Evolutionary conservation across 2,888 invertebrate species (phyloP), one percentile per base, ranked within the genome.

Genomic region (Smittia sp.): DNA sequence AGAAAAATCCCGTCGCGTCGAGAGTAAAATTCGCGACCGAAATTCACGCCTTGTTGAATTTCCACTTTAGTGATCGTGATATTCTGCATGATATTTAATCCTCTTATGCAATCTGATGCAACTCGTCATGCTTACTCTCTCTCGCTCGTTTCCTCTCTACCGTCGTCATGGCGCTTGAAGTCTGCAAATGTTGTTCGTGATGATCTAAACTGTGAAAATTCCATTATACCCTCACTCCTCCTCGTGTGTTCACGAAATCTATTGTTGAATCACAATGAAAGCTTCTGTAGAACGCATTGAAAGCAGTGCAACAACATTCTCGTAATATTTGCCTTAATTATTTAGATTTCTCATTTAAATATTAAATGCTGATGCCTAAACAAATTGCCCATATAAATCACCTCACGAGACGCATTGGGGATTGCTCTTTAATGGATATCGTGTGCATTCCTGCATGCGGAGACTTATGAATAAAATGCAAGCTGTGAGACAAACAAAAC

Each of bases 301-400:
- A 46, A 46, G 46, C 46, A 46, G 9, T 18, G 22, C 58, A 58
- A 58, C n/a, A 20, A n/a, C 25, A 63, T 25, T 63, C n/a, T 63
- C 58, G 27, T 27, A 63, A 27, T 63, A 27, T 63, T 63, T 63
- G 63, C 27, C 20, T 27, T 63, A 63, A 63, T 63, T 63, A 63
- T 63, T 63, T 63, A 25, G 25, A 27, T 63, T 63, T 63, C 27
- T 9, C 63, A 63, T 63, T 63, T 63, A 63, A 63, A 63, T 63
- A 63, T 63, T 63, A 63, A 25, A 63, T 63, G 63, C 63, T 63
- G 63, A 63, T 63, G 63, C 63, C 63, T 27, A 27, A 63, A 63
- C 63, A 63, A 63, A 63, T 63, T 63, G 15, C 63, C 63, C 25
- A 24, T 15, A 63, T 63, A 63, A 63, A 63, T 63, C 63, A 63